These are phyloP conservation scores for Oreortyx pictus DNA, from an alignment of 2,797 vertebrate genomes.

Conservation along the genomic window DNA sequence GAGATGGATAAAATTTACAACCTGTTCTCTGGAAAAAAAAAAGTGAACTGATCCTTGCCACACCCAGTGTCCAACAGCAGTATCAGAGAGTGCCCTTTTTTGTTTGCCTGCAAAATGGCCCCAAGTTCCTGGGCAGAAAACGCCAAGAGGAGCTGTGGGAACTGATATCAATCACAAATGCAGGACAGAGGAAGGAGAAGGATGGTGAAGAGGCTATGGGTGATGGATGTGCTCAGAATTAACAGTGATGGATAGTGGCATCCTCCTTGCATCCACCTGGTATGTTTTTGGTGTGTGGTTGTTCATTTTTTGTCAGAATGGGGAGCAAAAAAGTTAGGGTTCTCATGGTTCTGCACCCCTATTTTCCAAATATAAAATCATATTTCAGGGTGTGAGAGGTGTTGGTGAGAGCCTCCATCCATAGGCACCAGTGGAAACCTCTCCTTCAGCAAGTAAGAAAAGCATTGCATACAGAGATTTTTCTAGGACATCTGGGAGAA, in stretches of 20 bases:
- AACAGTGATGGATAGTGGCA: background rate
- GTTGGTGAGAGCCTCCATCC: background rate
- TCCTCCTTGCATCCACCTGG: background rate
- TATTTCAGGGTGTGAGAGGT: background rate
- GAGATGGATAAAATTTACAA: conserved; percentile 9
- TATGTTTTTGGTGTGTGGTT: background rate
- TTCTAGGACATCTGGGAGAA: no score
- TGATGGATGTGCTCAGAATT: background rate
- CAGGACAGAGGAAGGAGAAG: background rate
- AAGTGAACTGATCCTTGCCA: background rate
- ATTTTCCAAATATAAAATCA: background rate
- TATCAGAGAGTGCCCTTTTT: background rate
- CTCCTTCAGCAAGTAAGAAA: background rate
- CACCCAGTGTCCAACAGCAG: background rate
- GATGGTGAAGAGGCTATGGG: rapidly evolving
- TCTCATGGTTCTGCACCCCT: background rate
- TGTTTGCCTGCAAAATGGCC: background rate
- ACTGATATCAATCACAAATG: background rate
- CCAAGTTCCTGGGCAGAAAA: background rate
- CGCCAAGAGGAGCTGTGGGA: background rate
- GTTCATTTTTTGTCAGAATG: rapidly evolving
- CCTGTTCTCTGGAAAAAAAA: background rate
- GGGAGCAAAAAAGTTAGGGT: background rate
- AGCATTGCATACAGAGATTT: background rate
- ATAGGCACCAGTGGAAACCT: background rate